Percentiles rank a stretch among this genome's conserved stretches.
Conservation (phyloP, 2,797 vertebrate genomes). For the Neomorphus geoffroyi region DNA sequence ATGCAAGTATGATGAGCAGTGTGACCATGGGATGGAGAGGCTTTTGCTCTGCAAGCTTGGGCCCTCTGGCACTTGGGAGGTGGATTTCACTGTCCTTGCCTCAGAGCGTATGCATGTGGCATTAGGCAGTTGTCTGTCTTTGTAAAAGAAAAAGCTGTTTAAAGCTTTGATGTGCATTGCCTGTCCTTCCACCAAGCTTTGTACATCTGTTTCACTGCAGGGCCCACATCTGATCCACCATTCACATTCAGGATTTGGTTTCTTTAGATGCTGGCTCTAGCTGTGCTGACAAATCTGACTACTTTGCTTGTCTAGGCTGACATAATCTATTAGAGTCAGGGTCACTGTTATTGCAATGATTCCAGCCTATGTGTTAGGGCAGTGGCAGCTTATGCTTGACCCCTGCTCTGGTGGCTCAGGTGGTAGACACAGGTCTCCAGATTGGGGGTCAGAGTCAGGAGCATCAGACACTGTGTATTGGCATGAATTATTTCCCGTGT, state of each 20-base stretch:
- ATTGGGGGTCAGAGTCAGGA: rapidly evolving
- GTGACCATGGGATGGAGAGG: background rate
- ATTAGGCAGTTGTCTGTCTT: background rate
- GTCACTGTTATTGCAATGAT: background rate
- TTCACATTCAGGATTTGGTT: background rate
- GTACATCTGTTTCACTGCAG: background rate
- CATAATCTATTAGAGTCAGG: background rate
- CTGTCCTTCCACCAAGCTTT: background rate
- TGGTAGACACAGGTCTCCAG: background rate
- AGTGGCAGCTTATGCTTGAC: background rate
- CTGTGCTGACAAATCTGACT: background rate
- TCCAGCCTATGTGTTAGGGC: background rate
- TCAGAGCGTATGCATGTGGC: background rate
- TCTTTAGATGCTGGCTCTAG: background rate
- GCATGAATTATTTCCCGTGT: background rate
- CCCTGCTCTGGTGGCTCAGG: background rate
- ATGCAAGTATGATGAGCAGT: rapidly evolving
- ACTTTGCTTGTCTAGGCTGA: background rate
- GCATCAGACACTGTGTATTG: too few species aligned
- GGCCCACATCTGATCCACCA: background rate
- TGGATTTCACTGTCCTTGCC: background rate
- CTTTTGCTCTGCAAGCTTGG: background rate
- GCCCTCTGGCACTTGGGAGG: background rate
- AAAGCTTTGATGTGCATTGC: background rate
- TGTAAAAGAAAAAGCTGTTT: background rate